phyloP scores from a whole-genome alignment of 37 sponge, comb jelly and placozoan genomes.

The Spongilla lacustris region DNA sequence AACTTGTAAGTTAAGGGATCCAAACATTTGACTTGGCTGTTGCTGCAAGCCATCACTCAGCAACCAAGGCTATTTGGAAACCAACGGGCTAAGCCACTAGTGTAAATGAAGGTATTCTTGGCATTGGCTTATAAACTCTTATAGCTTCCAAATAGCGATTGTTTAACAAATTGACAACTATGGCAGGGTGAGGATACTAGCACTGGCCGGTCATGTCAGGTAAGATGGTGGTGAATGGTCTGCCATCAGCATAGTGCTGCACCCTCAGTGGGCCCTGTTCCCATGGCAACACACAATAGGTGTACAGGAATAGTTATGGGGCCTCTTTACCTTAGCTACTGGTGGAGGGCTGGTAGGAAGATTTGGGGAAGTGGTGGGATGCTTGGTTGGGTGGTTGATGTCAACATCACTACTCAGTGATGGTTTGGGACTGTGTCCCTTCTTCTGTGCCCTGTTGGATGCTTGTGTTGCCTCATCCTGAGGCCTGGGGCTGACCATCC shows the following conservation, averaged over 20 bases:
- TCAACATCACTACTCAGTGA: background rate
- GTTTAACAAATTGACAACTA: too few species aligned
- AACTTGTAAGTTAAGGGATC: constrained; percentile 23
- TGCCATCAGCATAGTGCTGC: background rate
- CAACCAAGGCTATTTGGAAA: too few species aligned
- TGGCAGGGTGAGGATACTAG: constrained; percentile 27
- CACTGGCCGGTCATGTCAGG: constrained; percentile 51
- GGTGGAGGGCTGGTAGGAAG: background rate
- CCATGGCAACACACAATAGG: background rate
- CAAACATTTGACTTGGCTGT: background rate
- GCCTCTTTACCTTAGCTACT: background rate
- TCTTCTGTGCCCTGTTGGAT: background rate
- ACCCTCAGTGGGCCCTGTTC: constrained; percentile 1
- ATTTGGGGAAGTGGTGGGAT: background rate
- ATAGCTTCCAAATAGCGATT: too few species aligned
- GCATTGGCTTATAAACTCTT: too few species aligned
- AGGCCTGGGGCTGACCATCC: constrained; percentile 24
- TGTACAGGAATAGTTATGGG: background rate
- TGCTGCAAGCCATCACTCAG: too few species aligned
- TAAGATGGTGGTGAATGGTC: constrained; percentile 7
- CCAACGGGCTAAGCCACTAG: too few species aligned
- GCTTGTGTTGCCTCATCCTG: background rate
- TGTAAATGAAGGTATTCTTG: too few species aligned
- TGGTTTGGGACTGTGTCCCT: background rate
- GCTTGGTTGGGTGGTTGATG: background rate